Evolutionary conservation across 2,113 vertebrate species (phyloP).

Genomic region (Asarcornis scutulata): DNA sequence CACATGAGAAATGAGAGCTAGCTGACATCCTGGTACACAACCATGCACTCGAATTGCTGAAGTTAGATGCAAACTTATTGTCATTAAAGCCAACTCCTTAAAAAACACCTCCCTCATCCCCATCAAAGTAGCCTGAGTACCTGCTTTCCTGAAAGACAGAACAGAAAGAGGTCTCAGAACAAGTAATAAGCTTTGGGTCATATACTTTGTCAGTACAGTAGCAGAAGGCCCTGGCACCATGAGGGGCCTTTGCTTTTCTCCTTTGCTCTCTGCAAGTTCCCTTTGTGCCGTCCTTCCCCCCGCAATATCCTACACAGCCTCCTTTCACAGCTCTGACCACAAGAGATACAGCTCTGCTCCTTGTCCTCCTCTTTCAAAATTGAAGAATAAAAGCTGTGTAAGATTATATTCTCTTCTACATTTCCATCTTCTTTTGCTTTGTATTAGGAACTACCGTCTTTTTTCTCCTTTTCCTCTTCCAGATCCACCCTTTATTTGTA

Average conservation of each 20-base stretch:
- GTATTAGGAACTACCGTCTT: not conserved
- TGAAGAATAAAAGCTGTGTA: not conserved
- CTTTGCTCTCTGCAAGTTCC: not conserved
- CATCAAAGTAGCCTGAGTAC: not conserved
- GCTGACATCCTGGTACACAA: not conserved
- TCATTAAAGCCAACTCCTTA: not conserved
- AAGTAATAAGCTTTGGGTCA: not conserved
- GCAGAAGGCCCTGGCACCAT: not conserved
- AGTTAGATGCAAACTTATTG: not conserved
- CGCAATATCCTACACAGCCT: not conserved
- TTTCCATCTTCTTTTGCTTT: not conserved
- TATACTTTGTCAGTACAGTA: not conserved
- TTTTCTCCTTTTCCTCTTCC: not conserved
- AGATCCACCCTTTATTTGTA: not conserved
- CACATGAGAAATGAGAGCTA: not conserved
- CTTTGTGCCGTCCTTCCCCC: not conserved
- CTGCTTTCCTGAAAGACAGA: not conserved
- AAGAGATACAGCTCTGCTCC: not conserved
- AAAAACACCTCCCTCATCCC: not conserved
- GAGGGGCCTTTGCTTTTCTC: not conserved
- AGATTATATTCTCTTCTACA: not conserved
- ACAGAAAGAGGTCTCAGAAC: not conserved
- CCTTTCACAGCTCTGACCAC: not conserved
- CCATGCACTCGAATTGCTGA: accelerated
- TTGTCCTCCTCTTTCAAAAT: not conserved